Percentiles rank a stretch among this genome's conserved stretches.
phyloP scores from a whole-genome alignment of 1,140 invertebrate genomes.

The Drosophila kanapiae region DNA sequence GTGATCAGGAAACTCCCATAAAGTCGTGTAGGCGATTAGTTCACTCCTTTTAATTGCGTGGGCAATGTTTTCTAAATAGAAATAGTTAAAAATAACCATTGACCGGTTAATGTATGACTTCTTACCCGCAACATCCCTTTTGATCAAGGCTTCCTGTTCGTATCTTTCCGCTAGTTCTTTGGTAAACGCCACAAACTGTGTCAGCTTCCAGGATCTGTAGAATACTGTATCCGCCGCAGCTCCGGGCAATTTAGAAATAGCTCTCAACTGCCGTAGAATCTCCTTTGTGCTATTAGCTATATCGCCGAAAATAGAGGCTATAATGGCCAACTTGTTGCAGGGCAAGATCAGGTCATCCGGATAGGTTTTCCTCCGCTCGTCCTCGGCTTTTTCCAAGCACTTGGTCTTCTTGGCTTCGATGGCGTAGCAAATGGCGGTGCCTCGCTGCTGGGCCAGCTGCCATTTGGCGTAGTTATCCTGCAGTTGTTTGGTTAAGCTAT shows the following conservation, averaged over 20 bases:
- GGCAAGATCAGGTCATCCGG: conserved; percentile 52
- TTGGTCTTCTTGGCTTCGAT: conserved; percentile 75
- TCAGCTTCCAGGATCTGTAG: conserved; percentile 67
- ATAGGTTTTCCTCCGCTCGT: conserved; percentile 30
- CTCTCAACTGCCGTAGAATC: conserved; percentile 55
- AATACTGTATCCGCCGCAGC: conserved; percentile 43
- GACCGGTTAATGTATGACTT: neutral
- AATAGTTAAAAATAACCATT: too few relatives aligned
- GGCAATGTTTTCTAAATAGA: conserved; percentile 63
- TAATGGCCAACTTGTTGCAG: conserved; percentile 71
- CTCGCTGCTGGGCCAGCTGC: conserved; percentile 74
- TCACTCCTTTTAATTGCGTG: conserved; percentile 58
- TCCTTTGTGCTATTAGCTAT: conserved; percentile 63
- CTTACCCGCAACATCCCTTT: conserved; percentile 63
- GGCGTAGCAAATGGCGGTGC: conserved; percentile 62
- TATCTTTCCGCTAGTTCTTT: conserved; percentile 61
- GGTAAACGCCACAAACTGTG: conserved; percentile 66
- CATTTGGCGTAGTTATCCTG: conserved; percentile 74
- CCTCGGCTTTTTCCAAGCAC: conserved; percentile 46
- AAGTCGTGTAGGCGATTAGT: conserved; percentile 60
- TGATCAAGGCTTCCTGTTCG: conserved; percentile 56
- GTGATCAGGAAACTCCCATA: conserved; percentile 77
- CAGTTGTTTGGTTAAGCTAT: conserved; percentile 52
- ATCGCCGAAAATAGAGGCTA: conserved; percentile 72
- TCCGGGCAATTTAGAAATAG: conserved; percentile 51